phyloP scores from a whole-genome alignment of 2,888 invertebrate species.

The Craniophora ligustri region DNA sequence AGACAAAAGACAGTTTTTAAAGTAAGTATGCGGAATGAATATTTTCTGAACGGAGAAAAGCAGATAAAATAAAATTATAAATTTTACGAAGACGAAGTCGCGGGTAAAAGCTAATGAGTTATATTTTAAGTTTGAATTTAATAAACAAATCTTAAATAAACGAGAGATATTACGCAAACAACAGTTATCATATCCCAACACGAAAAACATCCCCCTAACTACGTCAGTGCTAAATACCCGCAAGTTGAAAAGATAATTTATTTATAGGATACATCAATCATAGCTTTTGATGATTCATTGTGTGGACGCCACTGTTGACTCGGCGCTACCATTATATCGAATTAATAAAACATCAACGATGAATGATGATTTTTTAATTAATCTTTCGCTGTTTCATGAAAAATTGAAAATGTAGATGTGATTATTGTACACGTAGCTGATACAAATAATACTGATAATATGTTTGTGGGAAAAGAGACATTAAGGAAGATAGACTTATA shows the following conservation, averaged over 20 bases:
- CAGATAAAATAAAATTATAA: no score
- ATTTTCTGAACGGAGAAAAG: no score
- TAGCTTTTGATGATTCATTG: conserved; percentile 59
- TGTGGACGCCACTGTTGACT: conserved; percentile 51
- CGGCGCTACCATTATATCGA: conserved; percentile 54
- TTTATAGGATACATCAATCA: conserved; percentile 61
- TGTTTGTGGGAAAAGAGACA: no score
- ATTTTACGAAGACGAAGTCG: no score
- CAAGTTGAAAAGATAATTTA: conserved; percentile 59
- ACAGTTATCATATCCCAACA: conserved; percentile 5
- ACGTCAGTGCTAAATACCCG: conserved; percentile 32
- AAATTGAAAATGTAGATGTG: conserved; percentile 9
- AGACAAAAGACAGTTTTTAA: no score
- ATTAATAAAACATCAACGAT: conserved; percentile 58
- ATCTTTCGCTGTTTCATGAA: conserved; percentile 30
- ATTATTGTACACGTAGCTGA: no score
- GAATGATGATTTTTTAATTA: conserved; percentile 58
- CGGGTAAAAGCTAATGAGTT: no score
- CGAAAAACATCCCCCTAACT: conserved; percentile 15
- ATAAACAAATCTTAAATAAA: background rate
- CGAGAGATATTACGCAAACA: background rate
- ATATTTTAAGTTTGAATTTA: no score
- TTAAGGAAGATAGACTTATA: no score
- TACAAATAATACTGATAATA: no score
- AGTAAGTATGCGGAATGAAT: no score